Conservation (phyloP, 2,113 vertebrate species). For the Mixornis gularis region DNA sequence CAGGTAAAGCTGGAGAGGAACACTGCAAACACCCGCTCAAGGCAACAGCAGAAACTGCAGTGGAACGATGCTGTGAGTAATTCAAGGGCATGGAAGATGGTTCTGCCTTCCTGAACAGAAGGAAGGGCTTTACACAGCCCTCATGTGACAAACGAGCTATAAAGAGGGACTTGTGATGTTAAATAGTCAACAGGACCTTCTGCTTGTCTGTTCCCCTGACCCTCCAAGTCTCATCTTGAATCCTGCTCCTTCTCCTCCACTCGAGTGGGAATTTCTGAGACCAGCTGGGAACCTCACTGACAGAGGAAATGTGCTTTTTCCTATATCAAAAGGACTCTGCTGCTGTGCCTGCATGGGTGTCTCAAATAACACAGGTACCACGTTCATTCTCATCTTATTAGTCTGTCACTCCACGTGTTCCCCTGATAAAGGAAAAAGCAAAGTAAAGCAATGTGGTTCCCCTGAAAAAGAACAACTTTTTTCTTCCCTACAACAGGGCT, state of each 20-base stretch:
- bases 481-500: background rate
- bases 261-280: background rate
- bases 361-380: background rate
- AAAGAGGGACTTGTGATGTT: background rate
- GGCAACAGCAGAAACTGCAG: background rate
- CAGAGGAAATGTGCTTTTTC: background rate
- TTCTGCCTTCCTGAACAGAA: background rate
- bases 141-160: background rate
- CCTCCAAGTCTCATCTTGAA: background rate
- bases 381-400: background rate
- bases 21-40: background rate
- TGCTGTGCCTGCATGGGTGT: background rate
- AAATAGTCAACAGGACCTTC: background rate
- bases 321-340: background rate
- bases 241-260: background rate
- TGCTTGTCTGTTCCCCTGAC: background rate
- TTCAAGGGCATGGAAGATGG: background rate
- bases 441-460: background rate
- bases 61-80: background rate
- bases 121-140: background rate
- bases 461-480: background rate
- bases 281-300: rapidly evolving
- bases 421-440: background rate
- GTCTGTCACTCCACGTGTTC: background rate
- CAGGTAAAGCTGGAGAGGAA: background rate